Evolutionary conservation across 2,888 invertebrate genomes (phyloP).

Genomic region (Meteorus colon): DNA sequence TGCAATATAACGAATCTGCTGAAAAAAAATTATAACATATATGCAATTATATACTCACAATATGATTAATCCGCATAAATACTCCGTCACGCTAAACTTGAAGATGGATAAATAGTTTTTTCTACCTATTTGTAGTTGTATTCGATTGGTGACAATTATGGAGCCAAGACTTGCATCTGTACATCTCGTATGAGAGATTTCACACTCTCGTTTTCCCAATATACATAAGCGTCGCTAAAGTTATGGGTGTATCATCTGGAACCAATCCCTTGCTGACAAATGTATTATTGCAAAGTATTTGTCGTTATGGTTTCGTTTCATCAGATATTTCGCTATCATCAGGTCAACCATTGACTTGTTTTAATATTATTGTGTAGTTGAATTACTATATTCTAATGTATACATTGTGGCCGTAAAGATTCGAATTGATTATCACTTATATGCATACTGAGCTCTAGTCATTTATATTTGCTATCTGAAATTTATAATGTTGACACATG

Average conservation of each 20-base stretch:
- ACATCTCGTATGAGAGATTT: too few species aligned
- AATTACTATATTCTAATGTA: conserved; percentile 46
- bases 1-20: too few species aligned
- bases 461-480: not conserved
- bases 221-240: conserved; percentile 21
- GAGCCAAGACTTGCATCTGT: too few species aligned
- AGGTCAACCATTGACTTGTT: conserved; percentile 51
- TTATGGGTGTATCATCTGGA: conserved; percentile 41
- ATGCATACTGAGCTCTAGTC: not conserved
- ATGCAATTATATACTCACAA: too few species aligned
- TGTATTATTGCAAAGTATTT: conserved; percentile 39
- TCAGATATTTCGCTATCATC: conserved; percentile 47
- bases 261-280: conserved; percentile 48
- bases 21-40: too few species aligned
- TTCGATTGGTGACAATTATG: too few species aligned
- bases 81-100: too few species aligned
- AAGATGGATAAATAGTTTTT: too few species aligned
- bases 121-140: too few species aligned
- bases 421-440: not conserved
- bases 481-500: not conserved
- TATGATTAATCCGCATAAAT: too few species aligned
- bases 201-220: conserved; percentile 37
- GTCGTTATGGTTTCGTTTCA: conserved; percentile 38
- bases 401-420: conserved; percentile 1
- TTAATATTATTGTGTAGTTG: conserved; percentile 34